Evolutionary conservation across 2,888 invertebrate species (phyloP).

Genomic region (Lysandra coridon): DNA sequence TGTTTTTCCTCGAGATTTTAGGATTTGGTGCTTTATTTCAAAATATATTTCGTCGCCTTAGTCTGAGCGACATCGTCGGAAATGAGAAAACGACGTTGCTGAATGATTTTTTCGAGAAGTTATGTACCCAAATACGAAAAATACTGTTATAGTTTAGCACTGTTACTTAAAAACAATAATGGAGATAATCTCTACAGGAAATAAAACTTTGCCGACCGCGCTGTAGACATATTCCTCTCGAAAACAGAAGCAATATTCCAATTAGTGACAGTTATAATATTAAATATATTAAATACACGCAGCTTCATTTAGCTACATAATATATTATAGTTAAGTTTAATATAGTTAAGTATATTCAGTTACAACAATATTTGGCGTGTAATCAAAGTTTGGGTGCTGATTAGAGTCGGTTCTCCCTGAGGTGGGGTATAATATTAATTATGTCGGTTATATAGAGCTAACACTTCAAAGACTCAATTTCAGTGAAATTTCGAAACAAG

Average conservation of each 20-base stretch:
- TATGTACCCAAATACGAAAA: too few relatives aligned
- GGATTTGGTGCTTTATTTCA: not conserved
- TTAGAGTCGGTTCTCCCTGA: not conserved
- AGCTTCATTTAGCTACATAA: not conserved
- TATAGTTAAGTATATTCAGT: conserved; percentile 11
- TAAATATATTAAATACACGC: not conserved
- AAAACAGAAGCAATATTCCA: not conserved
- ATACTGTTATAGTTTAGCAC: too few relatives aligned
- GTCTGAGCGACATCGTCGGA: too few relatives aligned
- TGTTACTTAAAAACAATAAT: too few relatives aligned
- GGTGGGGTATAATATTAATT: not conserved
- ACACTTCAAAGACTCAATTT: not conserved
- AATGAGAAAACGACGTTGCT: not conserved
- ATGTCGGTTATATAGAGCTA: not conserved
- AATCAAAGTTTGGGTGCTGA: conserved; percentile 22
- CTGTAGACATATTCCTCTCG: not conserved
- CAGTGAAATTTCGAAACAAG: not conserved
- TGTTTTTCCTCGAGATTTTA: conserved; percentile 1
- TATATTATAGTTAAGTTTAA: not conserved
- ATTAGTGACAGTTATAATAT: not conserved
- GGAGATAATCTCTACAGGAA: too few relatives aligned
- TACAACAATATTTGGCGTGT: conserved; percentile 25
- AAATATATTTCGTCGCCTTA: not conserved
- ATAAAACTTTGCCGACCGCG: too few relatives aligned
- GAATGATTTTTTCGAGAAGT: too few relatives aligned